Evolutionary conservation across 2,797 vertebrate species (phyloP), one percentile per base, ranked within the genome.

Genomic region (Gobio occitaniae): DNA sequence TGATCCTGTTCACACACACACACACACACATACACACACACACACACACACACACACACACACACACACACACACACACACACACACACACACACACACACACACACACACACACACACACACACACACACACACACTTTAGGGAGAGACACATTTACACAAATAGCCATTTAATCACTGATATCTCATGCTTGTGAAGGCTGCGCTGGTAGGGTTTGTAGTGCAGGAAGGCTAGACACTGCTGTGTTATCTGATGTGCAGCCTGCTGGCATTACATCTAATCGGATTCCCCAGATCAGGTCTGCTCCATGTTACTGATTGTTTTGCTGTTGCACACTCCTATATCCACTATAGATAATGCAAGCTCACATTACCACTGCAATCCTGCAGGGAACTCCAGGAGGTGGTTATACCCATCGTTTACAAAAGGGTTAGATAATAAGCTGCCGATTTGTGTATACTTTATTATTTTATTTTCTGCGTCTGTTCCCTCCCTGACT

Each of bases 81-180:
- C 32, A 32, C 32, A 32, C 32, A 32, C 32, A 32, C 32, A 32
- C 32, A 32, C 32, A 32, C 32, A 32, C 32, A 32, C 32, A 32
- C 32, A 32, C 32, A 32, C 32, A 32, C 32, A 32, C 32, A 32
- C 32, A 32, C 81, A 32, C 32, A 32, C 32, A 32, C 32, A 32
- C 32, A 32, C 32, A 32, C 32, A 32, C 32, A 32, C 32, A 32
- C 32, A 32, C 32, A 32, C 32, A 32, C 81, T 44, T 13, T 25
- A 29, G 59, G n/a, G 25, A 29, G 61, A 29, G 25, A 29, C 25
- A 3, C n/a, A 1, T 63, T 29, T 13, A 29, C 16, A 84, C 47
- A 84, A 68, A 68, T 63, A 75, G 38, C 2, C 72, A 83, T 77
- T 56, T 77, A 68, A 84, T 84, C 72, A 77, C 61, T 44, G 61